Evolutionary conservation across 2,113 vertebrate genomes (phyloP).

Genomic region (Sigmodon hispidus): DNA sequence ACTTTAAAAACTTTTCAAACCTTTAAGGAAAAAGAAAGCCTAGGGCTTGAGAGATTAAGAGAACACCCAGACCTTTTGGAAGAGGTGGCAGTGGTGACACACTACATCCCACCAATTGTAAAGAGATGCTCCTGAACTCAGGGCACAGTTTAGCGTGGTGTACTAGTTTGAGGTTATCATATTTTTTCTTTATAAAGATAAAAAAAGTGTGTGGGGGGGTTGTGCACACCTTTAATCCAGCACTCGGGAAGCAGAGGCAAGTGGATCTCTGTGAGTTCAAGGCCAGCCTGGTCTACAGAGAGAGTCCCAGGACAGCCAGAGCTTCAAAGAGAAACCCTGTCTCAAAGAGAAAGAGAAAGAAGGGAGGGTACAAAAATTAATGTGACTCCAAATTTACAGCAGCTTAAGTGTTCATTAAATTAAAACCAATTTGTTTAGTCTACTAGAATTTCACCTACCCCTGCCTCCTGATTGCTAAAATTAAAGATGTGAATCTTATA

Average conservation of each 20-base stretch:
- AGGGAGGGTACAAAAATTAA: too few relatives aligned
- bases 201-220: neutral
- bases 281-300: too few relatives aligned
- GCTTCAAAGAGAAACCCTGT: too few relatives aligned
- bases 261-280: too few relatives aligned
- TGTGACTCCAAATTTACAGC: neutral
- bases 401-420: neutral
- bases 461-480: too few relatives aligned
- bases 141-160: neutral
- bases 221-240: too few relatives aligned
- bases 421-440: neutral
- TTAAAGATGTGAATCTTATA: neutral
- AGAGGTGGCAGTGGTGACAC: neutral
- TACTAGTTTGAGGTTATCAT: neutral
- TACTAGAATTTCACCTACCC: neutral
- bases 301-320: too few relatives aligned
- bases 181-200: neutral
- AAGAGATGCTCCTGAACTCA: neutral
- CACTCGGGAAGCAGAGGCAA: too few relatives aligned
- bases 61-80: neutral
- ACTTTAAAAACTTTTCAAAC: neutral
- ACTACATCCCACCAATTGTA: neutral
- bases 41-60: neutral
- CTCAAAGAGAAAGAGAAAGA: too few relatives aligned
- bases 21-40: neutral